Evolutionary conservation across 1,140 invertebrate species (phyloP), one percentile per base, ranked within the genome.

Genomic region (Trichogramma pretiosum): DNA sequence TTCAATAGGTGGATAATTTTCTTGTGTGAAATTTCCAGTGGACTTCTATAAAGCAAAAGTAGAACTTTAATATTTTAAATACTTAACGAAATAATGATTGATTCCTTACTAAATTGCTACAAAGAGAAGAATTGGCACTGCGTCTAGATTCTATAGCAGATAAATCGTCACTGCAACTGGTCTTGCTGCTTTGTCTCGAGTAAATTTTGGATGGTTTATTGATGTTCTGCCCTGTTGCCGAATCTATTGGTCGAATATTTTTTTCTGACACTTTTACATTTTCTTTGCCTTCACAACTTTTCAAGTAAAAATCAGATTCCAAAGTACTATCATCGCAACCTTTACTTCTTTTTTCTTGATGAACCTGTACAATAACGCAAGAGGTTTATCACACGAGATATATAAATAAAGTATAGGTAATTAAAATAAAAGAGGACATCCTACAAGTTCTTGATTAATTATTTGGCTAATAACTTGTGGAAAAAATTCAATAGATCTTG

Each of bases 311-410:
- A 22, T 72, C 69, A 5, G 67, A 56, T 50, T 70, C 69, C 4
- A 70, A 32, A 0, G 69, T 72, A 34, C 69, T 72, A 21, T 72
- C 69, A 1, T 70, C 64, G 33, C 68, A 72, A 8, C 57, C 58
- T 7, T 55, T 53, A 0, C 43, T 11, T 47, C 68, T 68, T 46
- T 67, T 70, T 5, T 70, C 69, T 23, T 63, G 63, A 53, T 73
- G 57, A 2, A 51, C 49, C 48, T 50, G 14, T 1, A 17, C 10
- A 26, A 13, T 23, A 21, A n/a, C 16, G n/a, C n/a, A 34, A 34
- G 5, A 34, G 32, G n/a, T 34, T 34, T 34, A 7, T 18, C 21
- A 36, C 17, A 36, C 21, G 9, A 36, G 17, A 36, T 9, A 4
- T 36, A 19, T 38, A 38, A 37, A 21, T 3, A 19, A 21, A 7